Base-by-base conservation (phyloP, 2,888 invertebrate genomes). In the Odiellus spinosus region DNA sequence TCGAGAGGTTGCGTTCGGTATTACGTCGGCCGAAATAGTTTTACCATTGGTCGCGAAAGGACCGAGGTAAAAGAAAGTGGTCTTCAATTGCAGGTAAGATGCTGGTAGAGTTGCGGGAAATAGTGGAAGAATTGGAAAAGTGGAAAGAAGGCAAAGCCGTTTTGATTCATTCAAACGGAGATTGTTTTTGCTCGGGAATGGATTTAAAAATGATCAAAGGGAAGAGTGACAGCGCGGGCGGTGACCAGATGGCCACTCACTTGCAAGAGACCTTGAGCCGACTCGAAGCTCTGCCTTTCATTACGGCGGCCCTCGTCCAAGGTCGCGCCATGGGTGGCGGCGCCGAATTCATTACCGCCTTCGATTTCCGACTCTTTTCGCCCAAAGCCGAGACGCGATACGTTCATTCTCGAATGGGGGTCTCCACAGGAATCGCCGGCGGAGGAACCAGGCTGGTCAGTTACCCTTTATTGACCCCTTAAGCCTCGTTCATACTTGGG, bases 241-340 rank as follows among this genome's bases (percentile, higher is more conserved):
- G 70, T 1, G 63, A 56, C 18, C 56, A 58, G 33, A 68, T 73
- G 69, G 59, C 67, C 15, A 53, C 55, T 4, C 63, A 68, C 21
- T 72, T 73, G 70, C 69, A 71, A 17, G 55, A 65, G 43, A 59
- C 64, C 2, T 55, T 70, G 18, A 56, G 58, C 5, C 59, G 66
- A 20, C 59, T 74, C 6, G 60, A 60, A 26, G 59, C 59, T 2
- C 59, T 73, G 11, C 71, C 73, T 0, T 48, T 72, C n/a, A 54
- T 73, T 2, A 67, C 69, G 33, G 64, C 71, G 2, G 68, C 71
- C 15, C 57, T 70, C 6, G 60, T 73, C 10, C 59, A 68, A 48
- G 73, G 73, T 17, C 58, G 57, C 49, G 71, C 73, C 2, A 53
- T 73, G 2, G 74, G 74, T 6, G 74, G 73, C 2, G 73, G 73